These are phyloP conservation scores for Orchestia grillus DNA, from an alignment of 1,140 invertebrate species.

Conservation along the genomic window DNA sequence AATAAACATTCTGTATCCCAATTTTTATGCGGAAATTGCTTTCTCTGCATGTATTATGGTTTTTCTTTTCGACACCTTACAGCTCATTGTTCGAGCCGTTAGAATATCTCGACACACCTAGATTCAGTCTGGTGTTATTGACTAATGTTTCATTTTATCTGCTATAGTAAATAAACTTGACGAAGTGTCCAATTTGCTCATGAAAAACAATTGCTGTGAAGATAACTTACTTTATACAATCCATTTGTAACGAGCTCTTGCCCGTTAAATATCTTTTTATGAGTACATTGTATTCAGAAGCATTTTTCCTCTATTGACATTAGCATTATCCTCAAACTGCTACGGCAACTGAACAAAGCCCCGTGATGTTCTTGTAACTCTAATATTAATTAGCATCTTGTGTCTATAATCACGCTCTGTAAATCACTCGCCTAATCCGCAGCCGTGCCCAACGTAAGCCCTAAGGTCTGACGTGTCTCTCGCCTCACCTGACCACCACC, in stretches of 20 bases:
- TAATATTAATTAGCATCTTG: neutral
- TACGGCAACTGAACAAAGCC: neutral
- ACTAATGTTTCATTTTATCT: neutral
- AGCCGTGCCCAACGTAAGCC: neutral
- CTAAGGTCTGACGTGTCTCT: neutral
- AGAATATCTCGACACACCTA: neutral
- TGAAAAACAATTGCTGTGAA: neutral
- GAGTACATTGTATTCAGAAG: neutral
- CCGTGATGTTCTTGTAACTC: neutral
- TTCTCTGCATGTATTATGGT: neutral
- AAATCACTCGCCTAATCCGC: neutral
- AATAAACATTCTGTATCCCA: neutral
- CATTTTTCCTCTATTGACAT: neutral
- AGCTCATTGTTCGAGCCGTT: neutral
- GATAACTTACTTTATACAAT: neutral
- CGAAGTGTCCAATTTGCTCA: neutral
- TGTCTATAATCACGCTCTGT: neutral
- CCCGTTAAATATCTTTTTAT: neutral
- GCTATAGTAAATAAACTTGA: neutral
- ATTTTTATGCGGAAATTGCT: too few species aligned
- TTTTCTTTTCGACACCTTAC: neutral
- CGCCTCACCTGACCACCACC: slow-evolving; percentile 9
- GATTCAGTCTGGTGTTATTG: neutral
- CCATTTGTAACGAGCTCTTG: too few species aligned
- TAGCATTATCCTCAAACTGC: neutral